Percentiles rank a stretch among this genome's conserved stretches.
These are phyloP conservation scores for Dasyprocta punctata DNA, from an alignment of 2,113 vertebrate species.

Conservation along the genomic window DNA sequence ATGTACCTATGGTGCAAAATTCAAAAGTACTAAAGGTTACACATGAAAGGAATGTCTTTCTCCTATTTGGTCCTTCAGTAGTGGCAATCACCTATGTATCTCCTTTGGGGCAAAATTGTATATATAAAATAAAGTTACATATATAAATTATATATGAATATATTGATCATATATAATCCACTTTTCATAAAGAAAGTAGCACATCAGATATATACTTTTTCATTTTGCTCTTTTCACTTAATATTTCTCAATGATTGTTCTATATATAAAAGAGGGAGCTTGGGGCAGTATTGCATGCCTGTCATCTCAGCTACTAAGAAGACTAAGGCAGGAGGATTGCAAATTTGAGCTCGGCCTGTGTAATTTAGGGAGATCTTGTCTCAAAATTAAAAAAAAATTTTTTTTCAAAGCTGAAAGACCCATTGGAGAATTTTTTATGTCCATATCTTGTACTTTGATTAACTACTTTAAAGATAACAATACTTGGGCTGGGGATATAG, in stretches of 20 bases:
- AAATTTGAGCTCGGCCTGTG: neutral
- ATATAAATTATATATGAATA: neutral
- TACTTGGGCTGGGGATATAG: too few species aligned
- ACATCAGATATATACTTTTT: neutral
- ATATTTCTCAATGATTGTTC: constrained; percentile 19
- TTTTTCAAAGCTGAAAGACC: too few species aligned
- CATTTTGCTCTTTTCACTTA: neutral
- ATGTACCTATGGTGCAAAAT: neutral
- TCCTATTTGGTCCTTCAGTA: neutral
- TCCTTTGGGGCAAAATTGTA: neutral
- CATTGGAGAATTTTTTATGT: too few species aligned
- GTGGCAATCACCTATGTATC: neutral
- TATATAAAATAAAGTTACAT: neutral
- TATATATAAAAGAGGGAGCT: neutral
- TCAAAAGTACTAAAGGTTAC: neutral
- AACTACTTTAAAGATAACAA: too few species aligned
- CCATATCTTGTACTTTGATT: too few species aligned
- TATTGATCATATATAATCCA: neutral
- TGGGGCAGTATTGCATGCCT: neutral
- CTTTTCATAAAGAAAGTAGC: neutral
- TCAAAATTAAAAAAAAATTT: neutral
- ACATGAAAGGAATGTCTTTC: neutral
- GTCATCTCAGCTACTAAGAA: neutral
- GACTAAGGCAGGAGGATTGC: neutral
- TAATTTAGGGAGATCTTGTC: neutral